These are phyloP conservation scores for Arbacia lixula DNA, from an alignment of 53 echinoderm and acorn worm genomes.

Conservation along the genomic window DNA sequence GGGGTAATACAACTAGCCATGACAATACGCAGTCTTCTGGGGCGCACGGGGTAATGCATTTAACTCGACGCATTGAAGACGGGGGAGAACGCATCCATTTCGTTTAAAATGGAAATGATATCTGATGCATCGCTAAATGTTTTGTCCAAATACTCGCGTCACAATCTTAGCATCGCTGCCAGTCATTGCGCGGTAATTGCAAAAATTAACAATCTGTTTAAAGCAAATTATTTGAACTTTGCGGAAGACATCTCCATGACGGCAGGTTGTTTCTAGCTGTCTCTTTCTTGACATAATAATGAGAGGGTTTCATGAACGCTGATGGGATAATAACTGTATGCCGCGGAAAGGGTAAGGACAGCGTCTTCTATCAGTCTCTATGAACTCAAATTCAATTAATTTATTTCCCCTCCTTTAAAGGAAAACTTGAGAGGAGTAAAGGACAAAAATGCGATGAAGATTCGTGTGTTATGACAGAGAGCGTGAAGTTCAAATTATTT, in stretches of 20 bases:
- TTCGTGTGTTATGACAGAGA: no score
- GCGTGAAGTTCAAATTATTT: no score
- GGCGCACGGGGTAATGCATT: conserved; percentile 30
- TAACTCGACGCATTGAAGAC: neutral
- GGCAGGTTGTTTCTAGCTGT: no score
- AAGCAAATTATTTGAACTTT: conserved; percentile 15
- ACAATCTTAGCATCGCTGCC: neutral
- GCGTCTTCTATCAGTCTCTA: no score
- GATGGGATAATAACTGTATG: no score
- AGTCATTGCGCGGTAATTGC: neutral
- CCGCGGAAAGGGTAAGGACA: no score
- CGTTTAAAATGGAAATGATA: conserved; percentile 18
- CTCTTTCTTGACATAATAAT: no score
- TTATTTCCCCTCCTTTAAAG: no score
- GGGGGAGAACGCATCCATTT: neutral
- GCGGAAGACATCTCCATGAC: no score
- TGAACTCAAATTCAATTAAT: no score
- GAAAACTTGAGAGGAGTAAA: neutral
- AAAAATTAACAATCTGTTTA: conserved; percentile 8
- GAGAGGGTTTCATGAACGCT: no score
- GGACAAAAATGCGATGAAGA: no score
- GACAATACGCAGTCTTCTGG: neutral
- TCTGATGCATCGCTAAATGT: conserved; percentile 10
- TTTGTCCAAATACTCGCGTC: conserved; percentile 15
- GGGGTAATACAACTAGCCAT: conserved; percentile 34